Conservation (phyloP, 2,113 vertebrate species). For the Candoia aspera region DNA sequence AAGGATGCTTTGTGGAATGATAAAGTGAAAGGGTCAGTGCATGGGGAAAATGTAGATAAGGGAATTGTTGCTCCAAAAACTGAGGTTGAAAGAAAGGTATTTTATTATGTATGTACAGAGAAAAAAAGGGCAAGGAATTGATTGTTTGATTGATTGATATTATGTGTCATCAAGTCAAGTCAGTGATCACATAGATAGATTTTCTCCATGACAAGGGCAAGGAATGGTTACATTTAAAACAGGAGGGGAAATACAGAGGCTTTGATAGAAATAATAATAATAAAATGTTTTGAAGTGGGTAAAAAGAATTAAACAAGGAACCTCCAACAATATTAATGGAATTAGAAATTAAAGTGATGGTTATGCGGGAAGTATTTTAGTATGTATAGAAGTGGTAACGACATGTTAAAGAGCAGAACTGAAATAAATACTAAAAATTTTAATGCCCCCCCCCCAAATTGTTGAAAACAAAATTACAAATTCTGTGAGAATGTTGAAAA, state of each 20-base stretch:
- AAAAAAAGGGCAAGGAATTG: background rate
- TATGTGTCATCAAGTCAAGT: background rate
- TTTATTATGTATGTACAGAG: background rate
- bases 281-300: too few species aligned
- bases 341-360: too few species aligned
- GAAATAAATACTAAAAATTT: too few species aligned
- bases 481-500: too few species aligned
- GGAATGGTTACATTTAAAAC: background rate
- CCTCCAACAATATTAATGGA: too few species aligned
- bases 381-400: too few species aligned
- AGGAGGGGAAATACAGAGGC: background rate
- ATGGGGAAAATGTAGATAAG: background rate
- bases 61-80: background rate
- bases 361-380: too few species aligned
- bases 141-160: background rate
- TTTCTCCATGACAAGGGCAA: background rate
- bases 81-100: background rate
- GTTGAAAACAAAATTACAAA: too few species aligned
- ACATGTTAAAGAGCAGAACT: too few species aligned
- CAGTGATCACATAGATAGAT: background rate
- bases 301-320: too few species aligned
- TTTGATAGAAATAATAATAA: background rate
- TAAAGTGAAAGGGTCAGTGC: background rate
- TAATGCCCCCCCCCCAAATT: too few species aligned
- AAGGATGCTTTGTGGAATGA: background rate